A percentile compares a stretch with the other conserved stretches of the same genome.
phyloP scores from a whole-genome alignment of 2,113 vertebrate species.

The Cyrtonyx montezumae region DNA sequence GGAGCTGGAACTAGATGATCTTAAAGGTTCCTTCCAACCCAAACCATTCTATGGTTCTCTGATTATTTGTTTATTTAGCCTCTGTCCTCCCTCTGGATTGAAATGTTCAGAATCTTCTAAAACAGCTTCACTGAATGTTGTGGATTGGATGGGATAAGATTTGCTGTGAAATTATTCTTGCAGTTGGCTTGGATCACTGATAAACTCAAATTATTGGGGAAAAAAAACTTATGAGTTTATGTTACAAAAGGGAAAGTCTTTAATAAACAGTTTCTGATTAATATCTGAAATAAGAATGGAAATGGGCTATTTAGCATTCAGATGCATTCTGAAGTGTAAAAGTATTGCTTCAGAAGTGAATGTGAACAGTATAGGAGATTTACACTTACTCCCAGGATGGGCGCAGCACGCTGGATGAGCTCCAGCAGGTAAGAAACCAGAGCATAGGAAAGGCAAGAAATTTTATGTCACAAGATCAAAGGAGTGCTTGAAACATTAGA shows the following conservation, averaged over 20 bases:
- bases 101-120: background rate
- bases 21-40: no score
- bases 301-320: constrained; percentile 40
- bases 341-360: background rate
- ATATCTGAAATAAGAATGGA: background rate
- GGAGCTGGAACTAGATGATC: no score
- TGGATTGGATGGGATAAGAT: background rate
- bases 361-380: constrained; percentile 41
- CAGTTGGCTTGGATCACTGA: background rate
- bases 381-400: constrained; percentile 27
- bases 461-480: constrained; percentile 16
- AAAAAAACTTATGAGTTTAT: background rate
- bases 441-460: constrained; percentile 10
- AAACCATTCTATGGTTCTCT: no score
- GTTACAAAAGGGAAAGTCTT: background rate
- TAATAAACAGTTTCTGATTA: background rate
- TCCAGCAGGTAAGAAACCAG: constrained; percentile 36
- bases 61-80: background rate
- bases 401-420: constrained; percentile 16
- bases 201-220: background rate
- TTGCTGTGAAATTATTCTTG: background rate
- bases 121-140: background rate
- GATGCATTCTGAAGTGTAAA: background rate
- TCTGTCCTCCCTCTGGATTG: background rate
- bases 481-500: constrained; percentile 7